phyloP scores from a whole-genome alignment of 2,888 invertebrate genomes.

The Cephus pulcher region DNA sequence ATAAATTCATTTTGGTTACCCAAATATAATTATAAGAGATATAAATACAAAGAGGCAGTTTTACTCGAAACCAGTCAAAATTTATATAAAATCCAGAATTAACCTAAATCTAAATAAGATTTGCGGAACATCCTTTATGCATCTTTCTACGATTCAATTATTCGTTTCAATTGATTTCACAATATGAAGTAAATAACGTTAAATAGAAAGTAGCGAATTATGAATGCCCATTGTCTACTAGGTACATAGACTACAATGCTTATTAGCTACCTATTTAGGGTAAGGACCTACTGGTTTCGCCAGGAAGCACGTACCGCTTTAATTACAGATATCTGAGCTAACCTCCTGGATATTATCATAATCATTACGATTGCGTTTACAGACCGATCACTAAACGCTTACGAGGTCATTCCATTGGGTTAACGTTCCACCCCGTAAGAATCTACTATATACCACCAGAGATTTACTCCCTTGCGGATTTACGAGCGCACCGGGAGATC shows the following conservation, averaged over 20 bases:
- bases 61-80: not conserved
- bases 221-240: not conserved
- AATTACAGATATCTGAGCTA: conserved; percentile 8
- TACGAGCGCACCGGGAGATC: not conserved
- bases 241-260: not conserved
- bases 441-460: not conserved
- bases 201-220: not conserved
- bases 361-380: conserved; percentile 11
- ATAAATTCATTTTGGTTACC: not conserved
- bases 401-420: not conserved
- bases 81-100: not conserved
- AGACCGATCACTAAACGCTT: conserved; percentile 2
- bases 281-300: not conserved
- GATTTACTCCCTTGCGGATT: not conserved
- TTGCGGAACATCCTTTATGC: not conserved
- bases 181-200: not conserved
- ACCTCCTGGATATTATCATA: not conserved
- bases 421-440: conserved; percentile 1
- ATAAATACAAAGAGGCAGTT: not conserved
- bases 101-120: not conserved
- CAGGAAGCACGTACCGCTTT: conserved; percentile 4
- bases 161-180: not conserved
- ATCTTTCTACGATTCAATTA: not conserved
- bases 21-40: not conserved
- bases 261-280: not conserved